Evolutionary conservation across 2,888 invertebrate species (phyloP).

Genomic region (Harpalus rufipes): DNA sequence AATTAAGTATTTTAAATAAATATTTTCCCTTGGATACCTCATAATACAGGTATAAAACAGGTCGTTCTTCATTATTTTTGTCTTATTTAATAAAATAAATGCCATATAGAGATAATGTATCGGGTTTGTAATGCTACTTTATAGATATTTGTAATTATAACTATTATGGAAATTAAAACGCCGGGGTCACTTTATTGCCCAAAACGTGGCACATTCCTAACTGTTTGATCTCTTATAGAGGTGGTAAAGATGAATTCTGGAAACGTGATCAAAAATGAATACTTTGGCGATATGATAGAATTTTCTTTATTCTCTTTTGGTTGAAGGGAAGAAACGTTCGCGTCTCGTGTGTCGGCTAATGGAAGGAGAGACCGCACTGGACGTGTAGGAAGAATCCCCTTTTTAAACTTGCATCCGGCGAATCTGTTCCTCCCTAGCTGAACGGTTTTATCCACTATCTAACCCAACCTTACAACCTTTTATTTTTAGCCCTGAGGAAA

Average conservation of each 20-base stretch:
- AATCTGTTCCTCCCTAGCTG: conserved; percentile 42
- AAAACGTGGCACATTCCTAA: not conserved
- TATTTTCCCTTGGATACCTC: too few species aligned
- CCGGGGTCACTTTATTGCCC: not conserved
- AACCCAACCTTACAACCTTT: conserved; percentile 34
- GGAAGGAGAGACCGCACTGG: conserved; percentile 68
- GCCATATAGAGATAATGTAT: too few species aligned
- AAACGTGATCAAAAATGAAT: not conserved
- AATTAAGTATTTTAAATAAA: too few species aligned
- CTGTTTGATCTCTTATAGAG: not conserved
- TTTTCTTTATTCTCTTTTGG: not conserved
- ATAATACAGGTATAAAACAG: too few species aligned
- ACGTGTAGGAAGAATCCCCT: conserved; percentile 70
- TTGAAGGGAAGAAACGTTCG: not conserved
- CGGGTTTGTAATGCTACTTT: too few species aligned
- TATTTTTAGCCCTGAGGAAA: conserved; percentile 18
- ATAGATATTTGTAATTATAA: too few species aligned
- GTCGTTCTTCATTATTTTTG: too few species aligned
- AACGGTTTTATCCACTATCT: conserved; percentile 53
- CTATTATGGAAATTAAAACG: too few species aligned
- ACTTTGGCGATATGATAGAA: not conserved
- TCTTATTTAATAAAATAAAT: too few species aligned
- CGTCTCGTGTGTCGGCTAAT: conserved; percentile 67
- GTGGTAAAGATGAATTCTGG: not conserved
- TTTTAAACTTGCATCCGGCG: conserved; percentile 70